These are phyloP conservation scores for Myopa tessellatipennis DNA, from an alignment of 2,888 invertebrate species.

Conservation along the genomic window DNA sequence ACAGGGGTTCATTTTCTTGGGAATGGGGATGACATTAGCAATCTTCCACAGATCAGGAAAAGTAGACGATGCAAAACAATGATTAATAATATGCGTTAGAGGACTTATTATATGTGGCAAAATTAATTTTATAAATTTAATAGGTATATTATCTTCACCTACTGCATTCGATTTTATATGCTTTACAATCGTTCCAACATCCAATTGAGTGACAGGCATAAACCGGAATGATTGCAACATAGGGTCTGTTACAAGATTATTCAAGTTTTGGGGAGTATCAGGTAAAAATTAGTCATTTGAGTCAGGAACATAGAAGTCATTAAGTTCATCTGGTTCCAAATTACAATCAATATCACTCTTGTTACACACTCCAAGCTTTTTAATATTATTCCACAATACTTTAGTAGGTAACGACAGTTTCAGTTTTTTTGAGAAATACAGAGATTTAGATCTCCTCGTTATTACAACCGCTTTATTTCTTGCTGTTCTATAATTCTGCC, in stretches of 20 bases:
- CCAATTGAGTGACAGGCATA: background rate
- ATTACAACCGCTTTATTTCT: background rate
- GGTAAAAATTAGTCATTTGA: background rate
- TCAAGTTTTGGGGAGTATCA: background rate
- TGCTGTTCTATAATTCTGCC: background rate
- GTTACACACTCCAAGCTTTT: background rate
- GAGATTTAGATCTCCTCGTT: background rate
- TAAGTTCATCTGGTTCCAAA: constrained; percentile 2
- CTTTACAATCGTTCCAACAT: background rate
- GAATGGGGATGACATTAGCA: background rate
- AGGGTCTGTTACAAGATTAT: background rate
- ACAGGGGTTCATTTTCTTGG: background rate
- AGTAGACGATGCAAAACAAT: no score
- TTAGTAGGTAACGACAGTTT: background rate
- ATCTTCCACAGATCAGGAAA: background rate
- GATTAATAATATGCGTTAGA: no score
- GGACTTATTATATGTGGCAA: no score
- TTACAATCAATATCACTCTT: background rate
- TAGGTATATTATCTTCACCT: background rate
- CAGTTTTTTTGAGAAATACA: no score
- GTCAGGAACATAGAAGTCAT: background rate
- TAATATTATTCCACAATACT: background rate
- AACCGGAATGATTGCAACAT: background rate
- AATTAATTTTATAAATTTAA: background rate
- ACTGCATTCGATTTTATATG: background rate